Percentiles rank a stretch among this genome's conserved stretches.
These are phyloP conservation scores for Petrophora chlorosata DNA, from an alignment of 2,888 invertebrate genomes.

Conservation along the genomic window DNA sequence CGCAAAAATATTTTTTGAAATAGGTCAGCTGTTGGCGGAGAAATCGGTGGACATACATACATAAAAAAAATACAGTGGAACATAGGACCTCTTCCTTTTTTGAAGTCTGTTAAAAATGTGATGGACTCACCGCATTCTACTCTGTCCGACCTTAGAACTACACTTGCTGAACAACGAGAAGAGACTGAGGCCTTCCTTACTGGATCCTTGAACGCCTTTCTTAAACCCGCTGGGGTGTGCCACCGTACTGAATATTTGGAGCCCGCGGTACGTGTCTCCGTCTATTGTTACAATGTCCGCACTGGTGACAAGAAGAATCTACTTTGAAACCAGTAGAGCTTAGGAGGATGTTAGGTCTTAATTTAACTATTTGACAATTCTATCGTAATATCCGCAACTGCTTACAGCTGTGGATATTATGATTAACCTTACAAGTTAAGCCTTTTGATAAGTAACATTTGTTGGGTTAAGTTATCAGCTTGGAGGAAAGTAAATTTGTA, in stretches of 20 bases:
- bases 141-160: conserved; percentile 87
- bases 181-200: conserved; percentile 89
- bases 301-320: conserved; percentile 60
- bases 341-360: too few species aligned
- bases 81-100: neutral
- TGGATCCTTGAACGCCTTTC: conserved; percentile 82
- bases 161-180: conserved; percentile 89
- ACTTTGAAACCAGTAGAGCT: neutral
- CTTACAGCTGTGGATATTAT: too few species aligned
- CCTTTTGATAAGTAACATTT: too few species aligned
- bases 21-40: too few species aligned
- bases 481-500: too few species aligned
- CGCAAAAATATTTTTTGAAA: too few species aligned
- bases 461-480: too few species aligned
- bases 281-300: conserved; percentile 88
- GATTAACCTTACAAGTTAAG: too few species aligned
- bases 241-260: conserved; percentile 90
- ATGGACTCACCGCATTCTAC: conserved; percentile 83
- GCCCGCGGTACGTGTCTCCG: conserved; percentile 87
- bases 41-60: too few species aligned
- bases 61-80: too few species aligned
- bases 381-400: too few species aligned
- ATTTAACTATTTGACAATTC: too few species aligned
- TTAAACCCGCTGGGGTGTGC: conserved; percentile 90
- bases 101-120: neutral